Base-by-base conservation (phyloP, 2,888 invertebrate species). In the Lepetodrilus schrolli region DNA sequence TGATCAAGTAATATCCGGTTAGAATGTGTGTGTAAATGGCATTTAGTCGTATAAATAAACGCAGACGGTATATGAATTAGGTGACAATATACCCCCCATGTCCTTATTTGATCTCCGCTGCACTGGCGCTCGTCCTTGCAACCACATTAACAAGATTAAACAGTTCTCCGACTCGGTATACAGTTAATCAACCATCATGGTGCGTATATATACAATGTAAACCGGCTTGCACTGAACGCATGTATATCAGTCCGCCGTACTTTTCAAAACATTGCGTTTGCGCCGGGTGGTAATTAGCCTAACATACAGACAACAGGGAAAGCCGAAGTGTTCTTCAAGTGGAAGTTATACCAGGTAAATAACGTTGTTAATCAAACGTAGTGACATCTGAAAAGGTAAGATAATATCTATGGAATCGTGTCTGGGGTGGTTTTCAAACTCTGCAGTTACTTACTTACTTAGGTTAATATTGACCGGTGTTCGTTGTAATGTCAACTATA, bases 381-480 rank as follows among this genome's bases (percentile, higher is more conserved):
- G 4, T 58, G 58, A 58, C 58, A 58, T 34, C 58, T 58, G 58
- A 58, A 58, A 58, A 58, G 58, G 58, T 58, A 58, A 30, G 58
- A n/a, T 58, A 30, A 58, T 58, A 58, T 58, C 26, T 58, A 30
- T 17, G 34, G 58, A n/a, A n/a, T n/a, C n/a, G n/a, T n/a, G n/a
- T n/a, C n/a, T n/a, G 26, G 13, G 30, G 4, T 36, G 70, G 36
- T 37, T 34, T 70, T 49, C 26, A 50, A 21, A 7, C 21, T 17
- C 21, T 50, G 37, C n/a, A n/a, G n/a, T n/a, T n/a, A n/a, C 21
- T 36, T 70, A 50, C 37, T 17, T 70, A 37, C 34, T n/a, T 36
- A 8, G 21, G 21, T 50, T 49, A 37, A 37, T 50, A 50, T 36
- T 49, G 34, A 36, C 47, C 36, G 13, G 70, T 36, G 49, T 50